phyloP scores from a whole-genome alignment of 1,140 invertebrate genomes.

The Aphaenogaster ashmeadi region DNA sequence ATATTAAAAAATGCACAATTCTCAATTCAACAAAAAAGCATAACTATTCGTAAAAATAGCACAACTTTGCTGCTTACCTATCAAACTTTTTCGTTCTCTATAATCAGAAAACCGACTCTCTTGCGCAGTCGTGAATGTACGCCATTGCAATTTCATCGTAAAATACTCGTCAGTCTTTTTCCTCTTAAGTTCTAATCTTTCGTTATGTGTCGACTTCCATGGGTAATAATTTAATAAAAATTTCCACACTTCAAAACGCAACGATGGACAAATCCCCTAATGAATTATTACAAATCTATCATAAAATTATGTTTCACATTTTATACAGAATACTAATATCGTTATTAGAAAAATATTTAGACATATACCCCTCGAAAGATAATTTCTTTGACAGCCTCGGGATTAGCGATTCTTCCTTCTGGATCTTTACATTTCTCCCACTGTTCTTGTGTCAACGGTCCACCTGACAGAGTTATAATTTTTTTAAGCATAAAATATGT shows the following conservation, averaged over 20 bases:
- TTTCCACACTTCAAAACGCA: slow-evolving; percentile 97
- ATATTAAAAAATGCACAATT: slow-evolving; percentile 44
- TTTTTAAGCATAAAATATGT: slow-evolving; percentile 44
- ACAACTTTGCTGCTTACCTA: slow-evolving; percentile 88
- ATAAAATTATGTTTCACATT: neutral
- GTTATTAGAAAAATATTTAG: slow-evolving; percentile 3
- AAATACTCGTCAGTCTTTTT: slow-evolving; percentile 96
- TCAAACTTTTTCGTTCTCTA: slow-evolving; percentile 96
- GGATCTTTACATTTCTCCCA: slow-evolving; percentile 93
- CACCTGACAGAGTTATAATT: slow-evolving; percentile 87
- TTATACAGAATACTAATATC: neutral
- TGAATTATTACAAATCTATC: slow-evolving; percentile 58
- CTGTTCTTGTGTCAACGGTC: slow-evolving; percentile 92
- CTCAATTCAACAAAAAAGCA: neutral
- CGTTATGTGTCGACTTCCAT: slow-evolving; percentile 93
- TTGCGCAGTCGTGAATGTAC: slow-evolving; percentile 94
- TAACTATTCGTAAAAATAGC: slow-evolving; percentile 3
- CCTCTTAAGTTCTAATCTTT: slow-evolving; percentile 91
- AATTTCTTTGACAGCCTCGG: slow-evolving; percentile 91
- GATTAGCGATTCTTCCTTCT: slow-evolving; percentile 92
- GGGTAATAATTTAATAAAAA: slow-evolving; percentile 96
- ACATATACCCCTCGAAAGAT: slow-evolving; percentile 95
- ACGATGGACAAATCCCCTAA: slow-evolving; percentile 90
- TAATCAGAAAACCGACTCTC: slow-evolving; percentile 96
- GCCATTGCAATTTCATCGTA: slow-evolving; percentile 99